These are phyloP conservation scores for Acomys russatus DNA, from an alignment of 2,797 vertebrate species.

Conservation along the genomic window DNA sequence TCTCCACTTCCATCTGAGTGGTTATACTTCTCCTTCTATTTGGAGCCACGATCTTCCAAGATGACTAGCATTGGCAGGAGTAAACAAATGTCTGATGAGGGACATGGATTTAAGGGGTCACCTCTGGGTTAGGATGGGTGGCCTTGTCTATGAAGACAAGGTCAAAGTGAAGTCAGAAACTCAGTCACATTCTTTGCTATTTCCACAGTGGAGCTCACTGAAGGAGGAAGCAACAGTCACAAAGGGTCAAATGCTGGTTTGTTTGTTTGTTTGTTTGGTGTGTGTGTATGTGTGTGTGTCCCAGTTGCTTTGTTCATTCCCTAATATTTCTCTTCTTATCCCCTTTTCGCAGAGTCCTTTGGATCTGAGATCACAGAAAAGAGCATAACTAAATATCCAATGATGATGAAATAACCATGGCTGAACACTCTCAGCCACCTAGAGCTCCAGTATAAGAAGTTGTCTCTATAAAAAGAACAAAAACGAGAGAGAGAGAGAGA, in stretches of 20 bases:
- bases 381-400: background rate
- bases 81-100: background rate
- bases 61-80: background rate
- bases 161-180: background rate
- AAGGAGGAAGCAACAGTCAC: background rate
- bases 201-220: accelerated
- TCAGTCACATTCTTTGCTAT: background rate
- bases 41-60: too few relatives aligned
- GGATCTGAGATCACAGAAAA: background rate
- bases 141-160: background rate
- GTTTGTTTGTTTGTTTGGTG: background rate
- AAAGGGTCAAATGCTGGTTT: background rate
- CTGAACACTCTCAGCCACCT: too few relatives aligned
- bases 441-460: background rate
- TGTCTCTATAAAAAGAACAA: background rate
- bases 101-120: accelerated
- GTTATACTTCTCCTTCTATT: background rate
- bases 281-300: background rate
- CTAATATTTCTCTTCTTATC: background rate
- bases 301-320: background rate
- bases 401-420: background rate
- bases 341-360: background rate
- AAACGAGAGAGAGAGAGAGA: too few relatives aligned
- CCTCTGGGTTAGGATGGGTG: background rate
- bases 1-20: background rate